Conservation (phyloP, 1,140 invertebrate genomes). For the Fopius arisanus region DNA sequence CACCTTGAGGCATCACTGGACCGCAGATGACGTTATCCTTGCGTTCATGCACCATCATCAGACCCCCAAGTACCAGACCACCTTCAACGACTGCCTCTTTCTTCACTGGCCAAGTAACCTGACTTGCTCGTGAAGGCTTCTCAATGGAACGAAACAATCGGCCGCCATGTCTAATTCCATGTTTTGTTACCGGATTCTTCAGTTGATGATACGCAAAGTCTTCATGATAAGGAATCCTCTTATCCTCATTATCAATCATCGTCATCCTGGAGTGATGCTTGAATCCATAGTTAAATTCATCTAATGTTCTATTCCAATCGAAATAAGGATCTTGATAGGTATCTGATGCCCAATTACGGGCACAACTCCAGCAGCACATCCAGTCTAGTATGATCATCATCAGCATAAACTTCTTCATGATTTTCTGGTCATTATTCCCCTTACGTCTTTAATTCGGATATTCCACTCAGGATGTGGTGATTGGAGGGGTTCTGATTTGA, state of each 20-base stretch:
- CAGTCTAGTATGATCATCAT: conserved; percentile 28
- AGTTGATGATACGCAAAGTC: neutral
- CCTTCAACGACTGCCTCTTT: conserved; percentile 86
- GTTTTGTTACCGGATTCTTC: conserved; percentile 40
- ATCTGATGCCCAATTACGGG: neutral
- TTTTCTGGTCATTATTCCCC: conserved; percentile 25
- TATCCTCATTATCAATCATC: neutral
- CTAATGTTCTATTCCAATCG: neutral
- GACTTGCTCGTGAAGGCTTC: conserved; percentile 12
- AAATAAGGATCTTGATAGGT: neutral
- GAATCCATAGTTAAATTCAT: neutral
- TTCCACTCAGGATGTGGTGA: too few relatives aligned
- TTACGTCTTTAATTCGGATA: too few relatives aligned
- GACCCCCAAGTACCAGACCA: conserved; percentile 82
- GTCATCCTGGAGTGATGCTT: neutral
- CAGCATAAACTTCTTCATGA: conserved; percentile 34
- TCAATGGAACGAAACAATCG: conserved; percentile 47
- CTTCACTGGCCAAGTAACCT: conserved; percentile 81
- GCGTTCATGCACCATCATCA: conserved; percentile 97
- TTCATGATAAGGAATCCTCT: neutral
- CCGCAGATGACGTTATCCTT: conserved; percentile 85
- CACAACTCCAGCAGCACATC: conserved; percentile 25
- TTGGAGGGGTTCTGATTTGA: too few relatives aligned
- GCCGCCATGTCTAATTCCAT: conserved; percentile 44
- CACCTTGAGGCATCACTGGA: conserved; percentile 93